A percentile compares a stretch with the other conserved stretches of the same genome.
phyloP scores from a whole-genome alignment of 2,888 invertebrate species.

The Spodoptera littoralis region DNA sequence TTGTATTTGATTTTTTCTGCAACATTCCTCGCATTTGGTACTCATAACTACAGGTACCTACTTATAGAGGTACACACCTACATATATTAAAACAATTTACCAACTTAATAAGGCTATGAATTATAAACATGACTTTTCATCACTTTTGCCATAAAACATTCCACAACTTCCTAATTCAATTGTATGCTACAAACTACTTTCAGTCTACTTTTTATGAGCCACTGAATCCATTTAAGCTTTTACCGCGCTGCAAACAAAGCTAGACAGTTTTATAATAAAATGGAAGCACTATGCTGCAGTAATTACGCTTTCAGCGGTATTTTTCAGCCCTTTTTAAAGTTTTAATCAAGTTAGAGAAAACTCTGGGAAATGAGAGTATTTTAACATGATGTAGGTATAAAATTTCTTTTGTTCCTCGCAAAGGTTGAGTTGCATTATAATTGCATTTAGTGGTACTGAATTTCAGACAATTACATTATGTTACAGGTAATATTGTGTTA shows the following conservation, averaged over 20 bases:
- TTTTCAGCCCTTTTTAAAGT: constrained; percentile 5
- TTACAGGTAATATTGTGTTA: no score
- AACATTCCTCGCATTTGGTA: no score
- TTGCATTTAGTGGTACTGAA: no score
- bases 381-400: neutral
- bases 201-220: constrained; percentile 4
- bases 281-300: constrained; percentile 22
- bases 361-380: neutral
- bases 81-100: no score
- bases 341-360: neutral
- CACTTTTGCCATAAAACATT: constrained; percentile 1
- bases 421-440: no score
- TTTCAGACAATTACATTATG: no score
- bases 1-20: no score
- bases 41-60: no score
- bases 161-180: constrained; percentile 19
- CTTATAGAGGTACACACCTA: no score
- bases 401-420: no score
- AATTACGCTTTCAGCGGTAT: constrained; percentile 21
- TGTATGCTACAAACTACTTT: constrained; percentile 19
- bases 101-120: no score
- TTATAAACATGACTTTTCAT: no score
- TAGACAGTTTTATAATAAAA: constrained; percentile 17
- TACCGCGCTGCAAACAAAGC: constrained; percentile 22
- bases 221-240: constrained; percentile 36